These are phyloP conservation scores for Sebastes umbrosus DNA, from an alignment of 2,797 vertebrate species.

Conservation along the genomic window DNA sequence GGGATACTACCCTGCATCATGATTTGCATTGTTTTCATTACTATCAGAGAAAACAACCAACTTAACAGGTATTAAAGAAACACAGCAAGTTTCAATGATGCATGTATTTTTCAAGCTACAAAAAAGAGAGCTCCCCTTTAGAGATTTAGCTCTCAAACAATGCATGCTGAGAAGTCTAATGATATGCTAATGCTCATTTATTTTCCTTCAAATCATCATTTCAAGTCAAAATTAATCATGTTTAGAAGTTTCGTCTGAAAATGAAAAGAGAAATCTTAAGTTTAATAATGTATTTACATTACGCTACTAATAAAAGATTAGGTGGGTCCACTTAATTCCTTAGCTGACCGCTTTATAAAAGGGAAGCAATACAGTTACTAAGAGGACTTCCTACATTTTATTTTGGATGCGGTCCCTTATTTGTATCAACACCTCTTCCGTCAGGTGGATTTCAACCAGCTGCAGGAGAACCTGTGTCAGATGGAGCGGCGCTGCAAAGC, in stretches of 20 bases:
- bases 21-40: neutral
- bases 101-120: too few relatives aligned
- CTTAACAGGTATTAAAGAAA: neutral
- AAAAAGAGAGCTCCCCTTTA: too few relatives aligned
- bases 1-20: neutral
- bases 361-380: neutral
- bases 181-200: neutral
- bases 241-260: neutral
- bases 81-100: neutral
- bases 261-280: neutral
- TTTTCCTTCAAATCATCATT: neutral
- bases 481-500: conserved; percentile 95
- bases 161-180: too few relatives aligned
- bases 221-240: neutral
- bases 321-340: neutral
- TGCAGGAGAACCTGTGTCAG: conserved; percentile 93
- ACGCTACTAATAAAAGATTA: neutral
- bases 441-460: conserved; percentile 95
- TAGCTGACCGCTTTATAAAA: neutral
- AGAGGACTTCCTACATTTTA: neutral
- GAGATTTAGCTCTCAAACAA: too few relatives aligned
- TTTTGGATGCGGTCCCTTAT: neutral
- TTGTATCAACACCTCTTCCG: neutral
- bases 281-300: neutral
- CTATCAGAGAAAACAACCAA: neutral